These are phyloP conservation scores for Ceuthmochares aereus DNA, from an alignment of 2,113 vertebrate species.

Conservation along the genomic window DNA sequence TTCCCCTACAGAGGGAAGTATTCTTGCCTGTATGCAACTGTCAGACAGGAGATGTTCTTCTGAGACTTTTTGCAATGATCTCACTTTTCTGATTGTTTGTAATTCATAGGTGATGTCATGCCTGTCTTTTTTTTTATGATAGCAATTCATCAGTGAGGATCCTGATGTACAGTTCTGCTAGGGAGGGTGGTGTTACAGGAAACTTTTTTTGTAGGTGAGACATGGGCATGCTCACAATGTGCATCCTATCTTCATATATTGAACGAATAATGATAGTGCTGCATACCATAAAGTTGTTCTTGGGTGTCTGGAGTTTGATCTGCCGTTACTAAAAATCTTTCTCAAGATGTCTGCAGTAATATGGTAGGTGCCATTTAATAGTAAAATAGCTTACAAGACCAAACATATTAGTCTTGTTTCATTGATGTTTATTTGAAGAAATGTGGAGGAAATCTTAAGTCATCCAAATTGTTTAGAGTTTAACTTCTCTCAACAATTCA, in stretches of 20 bases:
- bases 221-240: background rate
- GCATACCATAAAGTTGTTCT: background rate
- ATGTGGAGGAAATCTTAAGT: background rate
- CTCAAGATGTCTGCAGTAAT: background rate
- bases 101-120: background rate
- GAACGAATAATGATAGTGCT: background rate
- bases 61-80: background rate
- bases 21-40: fast-evolving
- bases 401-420: background rate
- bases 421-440: background rate
- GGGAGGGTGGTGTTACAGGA: background rate
- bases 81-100: background rate
- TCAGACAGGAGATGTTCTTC: background rate
- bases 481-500: background rate
- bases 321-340: background rate
- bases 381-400: background rate
- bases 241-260: background rate
- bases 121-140: background rate
- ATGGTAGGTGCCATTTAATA: background rate
- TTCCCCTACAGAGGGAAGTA: background rate
- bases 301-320: background rate
- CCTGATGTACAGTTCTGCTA: background rate
- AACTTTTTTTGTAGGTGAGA: background rate
- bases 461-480: background rate
- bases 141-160: background rate